Conservation (phyloP, 2,113 vertebrate genomes). For the Capricornis sumatraensis region DNA sequence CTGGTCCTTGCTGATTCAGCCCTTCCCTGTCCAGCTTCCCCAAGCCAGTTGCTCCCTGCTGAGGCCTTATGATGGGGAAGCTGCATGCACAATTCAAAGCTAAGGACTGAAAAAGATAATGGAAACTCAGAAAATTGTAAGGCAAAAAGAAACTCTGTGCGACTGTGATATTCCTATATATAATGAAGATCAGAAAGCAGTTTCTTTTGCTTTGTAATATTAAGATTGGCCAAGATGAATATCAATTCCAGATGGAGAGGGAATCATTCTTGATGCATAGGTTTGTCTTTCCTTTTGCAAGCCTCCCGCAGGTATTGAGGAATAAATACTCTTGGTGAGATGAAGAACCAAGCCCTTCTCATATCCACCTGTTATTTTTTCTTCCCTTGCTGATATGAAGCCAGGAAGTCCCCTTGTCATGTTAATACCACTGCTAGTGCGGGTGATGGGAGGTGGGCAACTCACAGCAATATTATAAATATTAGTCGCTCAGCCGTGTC, state of each 20-base stretch:
- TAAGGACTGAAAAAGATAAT: neutral
- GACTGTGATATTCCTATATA: neutral
- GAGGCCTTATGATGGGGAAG: conserved; percentile 3
- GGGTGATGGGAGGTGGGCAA: too few relatives aligned
- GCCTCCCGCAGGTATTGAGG: neutral
- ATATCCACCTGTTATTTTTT: neutral
- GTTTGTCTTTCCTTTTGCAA: neutral
- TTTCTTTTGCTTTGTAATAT: neutral
- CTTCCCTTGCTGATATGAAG: neutral
- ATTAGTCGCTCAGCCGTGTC: too few relatives aligned
- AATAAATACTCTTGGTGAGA: neutral
- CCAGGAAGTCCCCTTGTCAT: neutral
- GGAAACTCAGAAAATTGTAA: neutral
- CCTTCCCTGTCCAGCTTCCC: neutral
- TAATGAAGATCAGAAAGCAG: neutral
- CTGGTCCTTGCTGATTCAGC: conserved; percentile 30
- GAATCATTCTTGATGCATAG: neutral
- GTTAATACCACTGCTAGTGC: neutral
- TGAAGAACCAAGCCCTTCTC: neutral
- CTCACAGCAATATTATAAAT: too few relatives aligned
- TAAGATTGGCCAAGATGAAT: neutral
- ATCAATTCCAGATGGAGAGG: neutral
- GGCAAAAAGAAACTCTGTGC: neutral
- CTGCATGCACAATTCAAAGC: neutral
- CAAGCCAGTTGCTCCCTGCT: neutral